These are phyloP conservation scores for Penaeus monodon DNA, from an alignment of 2,888 invertebrate genomes.

Conservation along the genomic window DNA sequence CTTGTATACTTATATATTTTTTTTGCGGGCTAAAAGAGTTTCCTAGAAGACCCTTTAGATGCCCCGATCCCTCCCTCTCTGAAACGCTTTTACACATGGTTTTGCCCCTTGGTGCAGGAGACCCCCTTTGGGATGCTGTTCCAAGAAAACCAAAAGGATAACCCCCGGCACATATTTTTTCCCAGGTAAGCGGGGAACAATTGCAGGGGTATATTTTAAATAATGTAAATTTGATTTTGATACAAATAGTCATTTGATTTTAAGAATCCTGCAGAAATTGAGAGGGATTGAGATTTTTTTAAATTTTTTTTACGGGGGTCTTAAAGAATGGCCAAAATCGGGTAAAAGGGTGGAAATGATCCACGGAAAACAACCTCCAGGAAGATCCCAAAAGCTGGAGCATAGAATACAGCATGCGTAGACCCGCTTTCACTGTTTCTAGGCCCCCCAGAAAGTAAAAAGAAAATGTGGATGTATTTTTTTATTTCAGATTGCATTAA, in stretches of 20 bases:
- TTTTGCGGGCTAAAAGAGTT: conserved; percentile 83
- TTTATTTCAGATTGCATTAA: not conserved
- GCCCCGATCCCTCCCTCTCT: conserved; percentile 75
- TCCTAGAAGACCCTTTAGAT: conserved; percentile 94
- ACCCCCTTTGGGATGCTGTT: conserved; percentile 85
- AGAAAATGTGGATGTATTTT: too few species aligned
- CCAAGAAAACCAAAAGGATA: conserved; percentile 93
- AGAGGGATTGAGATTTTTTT: not conserved
- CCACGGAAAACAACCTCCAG: conserved; percentile 94
- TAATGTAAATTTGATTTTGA: not conserved
- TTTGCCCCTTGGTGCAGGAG: conserved; percentile 79
- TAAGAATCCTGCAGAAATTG: too few species aligned
- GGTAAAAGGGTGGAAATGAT: conserved; percentile 77
- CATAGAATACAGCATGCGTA: conserved; percentile 94
- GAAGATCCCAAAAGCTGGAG: conserved; percentile 93
- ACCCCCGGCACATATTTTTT: conserved; percentile 76
- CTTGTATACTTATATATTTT: conserved; percentile 65
- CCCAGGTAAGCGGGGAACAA: conserved; percentile 69
- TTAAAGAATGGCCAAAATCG: conserved; percentile 73
- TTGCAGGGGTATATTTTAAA: not conserved
- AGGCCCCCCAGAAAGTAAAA: conserved; percentile 51
- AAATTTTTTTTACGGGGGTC: conserved; percentile 73
- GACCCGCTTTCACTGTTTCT: conserved; percentile 93
- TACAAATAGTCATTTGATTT: not conserved
- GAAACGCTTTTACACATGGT: conserved; percentile 91